phyloP scores from a whole-genome alignment of 2,113 vertebrate species.

The Stigmatopora nigra region DNA sequence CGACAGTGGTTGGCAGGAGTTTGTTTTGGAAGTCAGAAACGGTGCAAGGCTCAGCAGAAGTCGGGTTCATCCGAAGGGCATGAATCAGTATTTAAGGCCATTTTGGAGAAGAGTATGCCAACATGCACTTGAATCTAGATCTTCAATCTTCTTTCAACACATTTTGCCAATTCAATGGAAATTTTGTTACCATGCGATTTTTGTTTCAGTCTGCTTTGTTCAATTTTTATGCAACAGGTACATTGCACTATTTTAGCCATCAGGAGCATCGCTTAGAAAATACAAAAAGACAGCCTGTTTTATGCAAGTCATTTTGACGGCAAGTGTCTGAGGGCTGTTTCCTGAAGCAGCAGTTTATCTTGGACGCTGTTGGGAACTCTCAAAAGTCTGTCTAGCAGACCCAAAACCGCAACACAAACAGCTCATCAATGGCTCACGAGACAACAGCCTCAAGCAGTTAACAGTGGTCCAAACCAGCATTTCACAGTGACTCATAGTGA shows the following conservation, averaged over 20 bases:
- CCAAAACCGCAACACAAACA: slow-evolving; percentile 7
- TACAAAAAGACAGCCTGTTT: neutral
- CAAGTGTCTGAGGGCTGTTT: slow-evolving; percentile 7
- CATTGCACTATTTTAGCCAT: neutral
- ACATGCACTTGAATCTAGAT: neutral
- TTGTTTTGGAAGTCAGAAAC: slow-evolving; percentile 11
- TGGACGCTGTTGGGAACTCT: slow-evolving; percentile 3
- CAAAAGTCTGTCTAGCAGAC: neutral
- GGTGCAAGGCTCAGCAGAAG: slow-evolving; percentile 22
- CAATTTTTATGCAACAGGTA: neutral
- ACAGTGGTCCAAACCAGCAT: neutral
- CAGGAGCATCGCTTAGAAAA: neutral
- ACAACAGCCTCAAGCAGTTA: neutral
- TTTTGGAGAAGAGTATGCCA: neutral
- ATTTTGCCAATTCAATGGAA: neutral
- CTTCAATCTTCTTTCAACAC: too few species aligned
- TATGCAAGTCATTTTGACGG: slow-evolving; percentile 1
- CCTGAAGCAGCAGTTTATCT: slow-evolving; percentile 1
- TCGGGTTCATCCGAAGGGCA: slow-evolving; percentile 35
- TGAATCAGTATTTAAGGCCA: neutral
- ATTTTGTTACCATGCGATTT: neutral
- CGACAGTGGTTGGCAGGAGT: slow-evolving; percentile 37
- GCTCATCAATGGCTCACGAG: slow-evolving; percentile 10
- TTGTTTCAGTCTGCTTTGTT: neutral
- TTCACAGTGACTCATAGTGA: neutral